Evolutionary conservation across 2,888 invertebrate genomes (phyloP), one percentile per base, ranked within the genome.

Genomic region (Caradrina clavipalpis): DNA sequence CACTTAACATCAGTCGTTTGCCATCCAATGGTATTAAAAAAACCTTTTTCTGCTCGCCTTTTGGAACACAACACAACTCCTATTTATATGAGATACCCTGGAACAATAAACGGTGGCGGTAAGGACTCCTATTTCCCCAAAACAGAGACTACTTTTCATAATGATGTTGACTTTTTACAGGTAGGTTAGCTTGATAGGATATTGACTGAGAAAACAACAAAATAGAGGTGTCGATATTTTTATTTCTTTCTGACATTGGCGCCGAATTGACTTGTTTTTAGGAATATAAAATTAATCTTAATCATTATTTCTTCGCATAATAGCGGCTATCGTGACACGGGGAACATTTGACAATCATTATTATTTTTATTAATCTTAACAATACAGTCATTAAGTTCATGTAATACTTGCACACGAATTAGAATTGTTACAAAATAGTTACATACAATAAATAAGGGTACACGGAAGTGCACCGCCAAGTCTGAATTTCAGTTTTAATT

Each of bases 171-270:
- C 39, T 39, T 39, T 39, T 39, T 7, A 39, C 7, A 13, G 39
- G 3, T 13, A 39, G n/a, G n/a, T n/a, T 13, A 39, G 39, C 13
- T 13, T 39, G 13, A 39, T 39, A 39, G 39, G 39, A 39, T 39
- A 8, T 39, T 13, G 19, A 72, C n/a, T n/a, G n/a, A 8, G 17
- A 55, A 77, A 79, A 75, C 63, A 63, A 78, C 31, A 53, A 56
- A 77, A 64, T 74, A 63, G 31, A 56, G 50, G 65, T 79, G 70
- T 79, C n/a, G 70, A 75, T 79, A 63, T 60, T 74, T 76, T 74
- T 78, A 77, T 77, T 77, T 26, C 8, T 31, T 56, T 63, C 50
- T 54, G 45, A 50, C 19, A 69, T 54, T 31, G 45, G 45, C 61
- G 54, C 54, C 67, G 54, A 65, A 66, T 42, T 49, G 17, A 65